Evolutionary conservation across 2,888 invertebrate genomes (phyloP), one percentile per base, ranked within the genome.

Genomic region (Maniola hyperantus): DNA sequence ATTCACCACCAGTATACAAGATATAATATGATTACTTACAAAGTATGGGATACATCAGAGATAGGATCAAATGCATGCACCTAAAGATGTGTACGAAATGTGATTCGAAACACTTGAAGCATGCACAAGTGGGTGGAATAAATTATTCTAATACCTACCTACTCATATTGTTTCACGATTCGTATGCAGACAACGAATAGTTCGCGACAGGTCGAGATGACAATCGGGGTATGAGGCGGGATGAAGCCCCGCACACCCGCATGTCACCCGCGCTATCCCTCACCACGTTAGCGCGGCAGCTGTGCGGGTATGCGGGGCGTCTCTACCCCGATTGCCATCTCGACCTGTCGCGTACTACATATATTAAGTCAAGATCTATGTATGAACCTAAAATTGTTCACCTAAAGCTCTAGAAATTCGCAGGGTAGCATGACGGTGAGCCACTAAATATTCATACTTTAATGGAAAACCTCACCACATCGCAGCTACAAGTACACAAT

Each of bases 41-140:
- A 57, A 48, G 59, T 18, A 59, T 46, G 59, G 34, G 48, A 59
- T 46, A 59, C 33, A 44, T 26, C 2, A n/a, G 8, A 48, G 59
- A 59, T 59, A 59, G 59, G 18, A 59, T 59, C 59, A 48, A 59
- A 59, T 59, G 48, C 46, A 46, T 59, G 59, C 33, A 33, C 34
- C 59, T 15, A 15, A 48, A 48, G 57, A 59, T 48, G 46, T 48
- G 59, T 48, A 59, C 59, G 33, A 68, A 63, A 68, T 63, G 68
- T 63, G 62, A 62, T 48, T 48, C 26, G 46, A 54, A 64, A 68
- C 68, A 62, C 63, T 54, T 18, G 36, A 20, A 57, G 62, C 58
- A 65, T 66, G 51, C 62, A 42, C 58, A 68, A 66, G 62, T 65
- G 34, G 59, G 34, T 7, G 34, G 33, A 33, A 18, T 57, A 18